Base-by-base conservation (phyloP, 1,140 invertebrate genomes). In the Lepidurus couesii region DNA sequence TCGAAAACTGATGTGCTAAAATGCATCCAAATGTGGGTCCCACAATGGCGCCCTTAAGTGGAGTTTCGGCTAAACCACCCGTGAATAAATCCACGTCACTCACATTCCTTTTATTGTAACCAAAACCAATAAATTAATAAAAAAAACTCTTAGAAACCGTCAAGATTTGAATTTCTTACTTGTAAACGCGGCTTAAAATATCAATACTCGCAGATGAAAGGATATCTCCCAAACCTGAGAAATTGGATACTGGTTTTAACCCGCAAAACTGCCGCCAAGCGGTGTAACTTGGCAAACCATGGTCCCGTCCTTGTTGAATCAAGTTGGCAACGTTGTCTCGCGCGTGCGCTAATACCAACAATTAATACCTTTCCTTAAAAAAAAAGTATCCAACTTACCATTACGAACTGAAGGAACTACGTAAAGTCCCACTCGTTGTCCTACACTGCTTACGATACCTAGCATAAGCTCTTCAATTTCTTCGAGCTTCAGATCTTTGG, bases 261-360 rank as follows among this genome's bases (percentile, higher is more conserved):
- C 88, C 87, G 83, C 90, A 91, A 65, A 85, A 84, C 79, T 84
- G 82, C 7, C 90, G 83, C 83, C 86, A 89, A 43, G 85, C 83
- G 74, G 85, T 86, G 81, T 90, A 90, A 74, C 87, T 85, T 13
- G 88, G 89, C 16, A 91, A 80, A 34, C 86, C 90, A 83, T 91
- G 90, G 81, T 91, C 90, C 78, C 90, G 81, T n/a, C 89, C 89
- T 79, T 90, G 80, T 83, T 91, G 90, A 77, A 91, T 89, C 79
- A 91, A 91, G 34, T 90, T 82, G 10, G 88, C 86, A 11, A 88
- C 89, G 74, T 91, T 83, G 84, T 91, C 90, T 7, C 78, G 76
- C 42, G 80, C 82, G 42, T 53, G 44, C n/a, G 79, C 80, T 44
- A 77, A 79, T 21, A 65, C 44, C 7, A 65, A 44, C 78, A 78